Base-by-base conservation (phyloP, 2,113 vertebrate genomes). In the Charina bottae region DNA sequence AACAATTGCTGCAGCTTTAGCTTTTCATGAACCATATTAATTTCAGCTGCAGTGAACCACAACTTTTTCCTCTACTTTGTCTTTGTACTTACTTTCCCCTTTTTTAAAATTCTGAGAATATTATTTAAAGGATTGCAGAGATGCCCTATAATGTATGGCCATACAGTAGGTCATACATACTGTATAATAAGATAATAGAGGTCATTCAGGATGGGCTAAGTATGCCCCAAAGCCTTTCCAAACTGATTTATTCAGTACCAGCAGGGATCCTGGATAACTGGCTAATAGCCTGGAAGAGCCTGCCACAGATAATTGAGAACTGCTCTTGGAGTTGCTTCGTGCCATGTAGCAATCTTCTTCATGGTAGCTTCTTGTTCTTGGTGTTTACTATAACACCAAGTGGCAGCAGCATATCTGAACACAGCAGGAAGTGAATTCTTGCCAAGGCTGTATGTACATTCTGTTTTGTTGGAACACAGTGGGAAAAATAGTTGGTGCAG, bases 191-290 rank as follows among this genome's bases (percentile, higher is more conserved):
- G 72, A 64, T 64, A 90, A 90, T 90, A 64, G 86, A 85, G 59
- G 85, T 62, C 46, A 87, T 83, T 88, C 85, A 90, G 54, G 60
- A 90, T 88, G 85, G 26, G 84, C 87, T 88, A n/a, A 89, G 72
- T 49, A 86, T 55, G 33, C n/a, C 92, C 94, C 83, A 21, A 89
- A 21, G 55, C 6, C 23, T 58, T 59, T 54, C 7, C 17, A 28
- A 87, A n/a, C 3, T 42, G 83, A 93, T 49, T 54, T 92, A 24
- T 56, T 64, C 60, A 83, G 19, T 89, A 62, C 42, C 62, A 93
- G 6, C 4, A 90, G 54, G 28, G 90, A 59, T 89, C 0, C 33
- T 93, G 12, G 62, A 37, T 91, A 6, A 4, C 84, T 90, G 33
- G 87, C 12, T 83, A 87, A 84, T 83, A 49, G 55, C 37, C n/a